Evolutionary conservation across 2,888 invertebrate genomes (phyloP), one percentile per base, ranked within the genome.

Genomic region (Hoplodrina ambigua): DNA sequence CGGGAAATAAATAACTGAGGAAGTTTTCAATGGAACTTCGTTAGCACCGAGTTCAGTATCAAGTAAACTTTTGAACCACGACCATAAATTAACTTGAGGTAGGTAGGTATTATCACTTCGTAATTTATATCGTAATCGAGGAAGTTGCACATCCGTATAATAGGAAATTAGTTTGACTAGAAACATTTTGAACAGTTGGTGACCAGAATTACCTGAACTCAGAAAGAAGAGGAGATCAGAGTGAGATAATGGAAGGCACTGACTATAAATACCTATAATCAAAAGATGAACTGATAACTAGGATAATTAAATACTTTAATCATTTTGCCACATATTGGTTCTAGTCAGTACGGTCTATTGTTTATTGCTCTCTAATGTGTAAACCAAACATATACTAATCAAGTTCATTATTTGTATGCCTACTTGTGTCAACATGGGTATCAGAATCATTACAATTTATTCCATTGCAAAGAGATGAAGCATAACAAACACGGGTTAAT

Each of bases 11-110:
- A 82, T 76, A 71, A 60, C 67, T 8, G 46, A 58, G 37, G 60
- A 65, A 68, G 46, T 66, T 69, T 63, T 71, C 78, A 82, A 78
- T 69, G 52, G 68, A 69, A 69, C 67, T 72, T 77, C 64, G 74
- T 82, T 71, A 77, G 75, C 61, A 72, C 20, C 15, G 60, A 67
- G 54, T 75, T 81, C 53, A 52, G 69, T 73, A 74, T 52, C 71
- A 66, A 67, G 60, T 67, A 67, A 81, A 74, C 70, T 78, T 74
- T 71, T 71, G 66, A 73, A 78, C 64, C 56, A 37, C 30, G 67
- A 46, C 46, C 52, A 60, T 77, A 80, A 80, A 80, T 76, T 69
- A 71, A 66, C 46, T 41, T 30, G 44, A 69, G 61, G 60, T 52
- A 30, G 25, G 75, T 56, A 44, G 19, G 75, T 56, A 59, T 55